These are phyloP conservation scores for Todus mexicanus DNA, from an alignment of 2,797 vertebrate species.

Conservation along the genomic window DNA sequence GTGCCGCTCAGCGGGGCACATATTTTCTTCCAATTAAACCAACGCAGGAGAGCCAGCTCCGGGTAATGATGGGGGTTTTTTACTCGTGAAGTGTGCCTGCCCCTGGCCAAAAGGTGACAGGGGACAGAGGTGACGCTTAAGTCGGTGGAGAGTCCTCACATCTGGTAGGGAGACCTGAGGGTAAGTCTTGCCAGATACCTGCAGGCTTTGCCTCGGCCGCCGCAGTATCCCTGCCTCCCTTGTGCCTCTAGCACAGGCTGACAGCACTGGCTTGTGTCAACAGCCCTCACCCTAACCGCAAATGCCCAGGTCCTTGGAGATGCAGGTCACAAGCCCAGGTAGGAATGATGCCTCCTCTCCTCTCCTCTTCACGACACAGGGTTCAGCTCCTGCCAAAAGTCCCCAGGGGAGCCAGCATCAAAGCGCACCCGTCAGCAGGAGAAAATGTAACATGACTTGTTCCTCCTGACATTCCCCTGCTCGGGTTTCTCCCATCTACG, in stretches of 20 bases:
- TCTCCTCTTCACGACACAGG: not conserved
- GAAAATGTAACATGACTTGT: constrained; percentile 10
- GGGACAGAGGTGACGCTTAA: not conserved
- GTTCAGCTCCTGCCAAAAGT: not conserved
- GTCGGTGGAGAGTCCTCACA: not conserved
- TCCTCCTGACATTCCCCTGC: not conserved
- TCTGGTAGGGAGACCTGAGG: not conserved
- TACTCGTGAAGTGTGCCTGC: not conserved
- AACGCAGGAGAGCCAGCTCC: not conserved
- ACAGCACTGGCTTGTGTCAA: not conserved
- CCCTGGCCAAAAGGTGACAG: not conserved
- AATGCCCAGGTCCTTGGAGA: not conserved
- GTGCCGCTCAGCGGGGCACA: not conserved
- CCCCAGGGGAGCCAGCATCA: not conserved
- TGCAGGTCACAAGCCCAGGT: not conserved
- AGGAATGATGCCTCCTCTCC: not conserved
- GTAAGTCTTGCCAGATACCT: not conserved
- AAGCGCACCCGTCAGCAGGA: not conserved
- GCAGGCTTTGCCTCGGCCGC: not conserved
- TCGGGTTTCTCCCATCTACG: not conserved
- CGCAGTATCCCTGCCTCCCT: not conserved
- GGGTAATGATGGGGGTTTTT: not conserved
- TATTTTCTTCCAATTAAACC: constrained; percentile 36
- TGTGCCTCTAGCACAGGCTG: not conserved
- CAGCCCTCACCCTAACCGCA: not conserved